Conservation (phyloP, 2,797 vertebrate species). For the Microctenopoma steveboyesi region DNA sequence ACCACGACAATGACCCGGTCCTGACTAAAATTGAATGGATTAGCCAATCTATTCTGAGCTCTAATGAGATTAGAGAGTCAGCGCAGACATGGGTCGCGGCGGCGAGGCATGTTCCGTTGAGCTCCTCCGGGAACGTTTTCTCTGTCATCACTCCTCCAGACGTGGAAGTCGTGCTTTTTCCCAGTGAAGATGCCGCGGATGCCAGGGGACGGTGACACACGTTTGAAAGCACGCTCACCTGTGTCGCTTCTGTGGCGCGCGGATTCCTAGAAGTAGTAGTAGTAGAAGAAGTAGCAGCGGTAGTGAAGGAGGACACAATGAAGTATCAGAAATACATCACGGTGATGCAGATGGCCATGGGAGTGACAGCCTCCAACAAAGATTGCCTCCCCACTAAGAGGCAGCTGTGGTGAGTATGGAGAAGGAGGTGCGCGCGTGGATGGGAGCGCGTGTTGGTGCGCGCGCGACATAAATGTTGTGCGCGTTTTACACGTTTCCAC, state of each 20-base stretch:
- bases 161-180: constrained; percentile 81
- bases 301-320: constrained; percentile 84
- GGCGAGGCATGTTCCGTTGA: constrained; percentile 75
- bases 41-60: constrained; percentile 85
- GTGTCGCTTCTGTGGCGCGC: constrained; percentile 73
- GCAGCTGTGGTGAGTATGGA: constrained; percentile 94
- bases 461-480: constrained; percentile 22
- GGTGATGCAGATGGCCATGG: constrained; percentile 99
- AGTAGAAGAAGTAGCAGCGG: constrained; percentile 37
- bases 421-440: constrained; percentile 62
- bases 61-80: constrained; percentile 87
- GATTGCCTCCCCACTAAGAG: constrained; percentile 94
- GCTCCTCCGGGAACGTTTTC: constrained; percentile 72
- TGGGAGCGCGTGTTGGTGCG: constrained; percentile 67
- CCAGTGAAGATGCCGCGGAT: constrained; percentile 74
- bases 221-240: constrained; percentile 74
- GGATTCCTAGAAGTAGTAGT: constrained; percentile 82
- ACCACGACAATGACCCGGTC: constrained; percentile 77
- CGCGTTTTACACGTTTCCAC: constrained; percentile 2
- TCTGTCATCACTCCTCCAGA: constrained; percentile 63
- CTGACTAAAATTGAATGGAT: constrained; percentile 84
- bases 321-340: constrained; percentile 99
- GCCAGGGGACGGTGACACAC: constrained; percentile 82
- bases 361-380: constrained; percentile 98
- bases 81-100: constrained; percentile 81